Evolutionary conservation across 2,888 invertebrate genomes (phyloP).

Genomic region (Pyrrhosoma nymphula): DNA sequence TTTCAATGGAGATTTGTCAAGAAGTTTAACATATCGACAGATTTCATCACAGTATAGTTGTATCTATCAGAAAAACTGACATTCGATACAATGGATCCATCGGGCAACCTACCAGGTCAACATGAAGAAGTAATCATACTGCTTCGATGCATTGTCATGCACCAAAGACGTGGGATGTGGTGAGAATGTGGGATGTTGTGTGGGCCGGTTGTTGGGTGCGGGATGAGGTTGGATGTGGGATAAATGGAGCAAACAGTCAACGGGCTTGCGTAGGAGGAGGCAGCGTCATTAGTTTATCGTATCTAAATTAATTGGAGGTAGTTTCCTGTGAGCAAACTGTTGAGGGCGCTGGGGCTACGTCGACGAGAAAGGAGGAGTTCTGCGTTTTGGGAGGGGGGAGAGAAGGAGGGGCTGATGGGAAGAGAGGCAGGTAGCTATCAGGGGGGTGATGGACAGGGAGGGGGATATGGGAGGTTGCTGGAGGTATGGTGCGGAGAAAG

Average conservation of each 20-base stretch:
- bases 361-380: background rate
- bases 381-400: background rate
- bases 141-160: too few relatives aligned
- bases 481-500: background rate
- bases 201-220: background rate
- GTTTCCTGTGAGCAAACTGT: conserved; percentile 15
- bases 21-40: too few relatives aligned
- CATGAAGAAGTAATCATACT: too few relatives aligned
- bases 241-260: conserved; percentile 7
- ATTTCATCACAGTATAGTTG: too few relatives aligned
- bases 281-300: conserved; percentile 28
- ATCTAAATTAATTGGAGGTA: conserved; percentile 26
- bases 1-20: too few relatives aligned
- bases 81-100: too few relatives aligned
- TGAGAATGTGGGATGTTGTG: background rate
- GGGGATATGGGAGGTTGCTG: background rate
- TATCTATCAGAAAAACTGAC: too few relatives aligned
- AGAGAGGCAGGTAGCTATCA: background rate
- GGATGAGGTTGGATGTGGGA: background rate
- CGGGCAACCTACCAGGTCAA: too few relatives aligned
- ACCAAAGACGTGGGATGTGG: background rate
- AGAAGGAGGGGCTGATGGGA: too few relatives aligned
- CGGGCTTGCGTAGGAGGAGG: background rate
- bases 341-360: background rate
- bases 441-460: background rate